Conservation (phyloP, 2,888 invertebrate species). For the Drosophila sordidula region DNA sequence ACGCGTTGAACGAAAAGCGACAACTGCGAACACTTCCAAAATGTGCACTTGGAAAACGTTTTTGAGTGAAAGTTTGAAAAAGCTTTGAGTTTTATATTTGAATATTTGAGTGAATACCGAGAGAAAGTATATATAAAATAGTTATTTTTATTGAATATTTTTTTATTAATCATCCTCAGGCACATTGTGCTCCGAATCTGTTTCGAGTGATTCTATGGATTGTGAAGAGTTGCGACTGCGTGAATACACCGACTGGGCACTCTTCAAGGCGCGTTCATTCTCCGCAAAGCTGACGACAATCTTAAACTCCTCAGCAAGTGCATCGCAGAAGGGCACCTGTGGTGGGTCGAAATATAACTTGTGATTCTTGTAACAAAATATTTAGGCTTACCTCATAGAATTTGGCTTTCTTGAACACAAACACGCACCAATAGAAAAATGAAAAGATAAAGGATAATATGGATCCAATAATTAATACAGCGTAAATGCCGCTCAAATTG, state of each 20-base stretch:
- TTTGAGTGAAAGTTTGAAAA: conserved; percentile 63
- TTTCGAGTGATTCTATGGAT: conserved; percentile 82
- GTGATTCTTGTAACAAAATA: neutral
- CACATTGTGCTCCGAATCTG: conserved; percentile 70
- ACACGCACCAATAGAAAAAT: conserved; percentile 76
- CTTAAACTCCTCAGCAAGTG: conserved; percentile 89
- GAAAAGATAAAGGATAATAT: conserved; percentile 78
- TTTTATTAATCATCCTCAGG: conserved; percentile 34
- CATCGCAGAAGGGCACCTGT: conserved; percentile 88
- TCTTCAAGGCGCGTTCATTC: conserved; percentile 89
- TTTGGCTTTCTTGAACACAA: conserved; percentile 79
- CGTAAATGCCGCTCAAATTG: conserved; percentile 89
- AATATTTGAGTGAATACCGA: conserved; percentile 13
- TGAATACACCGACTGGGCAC: conserved; percentile 84
- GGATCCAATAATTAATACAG: conserved; percentile 86
- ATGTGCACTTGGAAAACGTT: conserved; percentile 42
- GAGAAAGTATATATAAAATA: conserved; percentile 1
- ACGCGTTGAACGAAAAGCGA: conserved; percentile 39
- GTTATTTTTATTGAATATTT: neutral
- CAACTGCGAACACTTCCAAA: conserved; percentile 53
- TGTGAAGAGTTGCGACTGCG: conserved; percentile 82
- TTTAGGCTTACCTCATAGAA: conserved; percentile 76
- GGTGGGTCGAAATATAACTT: neutral
- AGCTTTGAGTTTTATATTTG: conserved; percentile 37
- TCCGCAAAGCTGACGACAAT: conserved; percentile 90